Evolutionary conservation across 2,888 invertebrate genomes (phyloP), one percentile per base, ranked within the genome.

Genomic region (Acleris holmiana): DNA sequence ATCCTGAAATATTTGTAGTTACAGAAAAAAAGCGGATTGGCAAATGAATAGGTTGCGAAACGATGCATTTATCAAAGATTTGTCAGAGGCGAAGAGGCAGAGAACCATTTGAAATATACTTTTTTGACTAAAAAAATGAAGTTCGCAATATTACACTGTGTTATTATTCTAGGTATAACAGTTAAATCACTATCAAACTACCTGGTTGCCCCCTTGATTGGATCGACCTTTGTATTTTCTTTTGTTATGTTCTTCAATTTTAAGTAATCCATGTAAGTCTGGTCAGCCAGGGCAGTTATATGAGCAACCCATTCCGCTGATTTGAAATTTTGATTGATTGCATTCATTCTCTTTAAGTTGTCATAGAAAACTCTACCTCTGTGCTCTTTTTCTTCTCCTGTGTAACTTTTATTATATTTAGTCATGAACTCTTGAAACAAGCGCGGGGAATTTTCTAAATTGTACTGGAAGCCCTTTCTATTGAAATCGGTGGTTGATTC

Each of bases 261-360:
- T 7, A 40, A n/a, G 41, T 19, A 64, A 25, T 64, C 63, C 4
- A 25, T 18, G 25, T 53, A 64, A 0, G 63, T 53, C 25, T 58
- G 40, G 25, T 64, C 63, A 0, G 58, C 15, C 8, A 19, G 41
- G 0, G 18, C 18, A 0, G 58, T 18, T 40, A 64, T 44, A n/a
- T 58, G 29, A 18, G 63, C 63, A 2, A 47, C 18, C 63, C 63
- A 64, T 1, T 4, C 35, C 0, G 1, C 0, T 1, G 40, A 40
- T 4, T 49, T 44, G 2, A 64, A 47, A 41, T 58, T 64, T 23
- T 58, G 47, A 48, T 64, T 64, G 1, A 64, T 64, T 7, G 58
- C 57, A 58, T 64, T 64, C 19, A 64, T 64, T 53, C 58, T 58
- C 4, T 40, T 18, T 48, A 64, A 41, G 48, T 64, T 64, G 48